Evolutionary conservation across 1,140 invertebrate species (phyloP).

Genomic region (Lineus longissimus): DNA sequence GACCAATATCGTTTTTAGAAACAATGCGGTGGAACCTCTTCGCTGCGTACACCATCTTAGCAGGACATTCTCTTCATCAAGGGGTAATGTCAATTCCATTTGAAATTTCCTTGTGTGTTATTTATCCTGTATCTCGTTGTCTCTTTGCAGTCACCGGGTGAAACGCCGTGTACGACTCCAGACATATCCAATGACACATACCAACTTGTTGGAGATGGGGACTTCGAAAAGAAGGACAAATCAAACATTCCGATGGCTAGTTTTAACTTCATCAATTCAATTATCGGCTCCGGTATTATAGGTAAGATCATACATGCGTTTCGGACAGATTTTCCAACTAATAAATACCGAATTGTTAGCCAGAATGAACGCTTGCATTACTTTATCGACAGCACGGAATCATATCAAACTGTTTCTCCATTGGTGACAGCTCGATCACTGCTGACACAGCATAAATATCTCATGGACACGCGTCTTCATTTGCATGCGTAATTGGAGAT

Average conservation of each 20-base stretch:
- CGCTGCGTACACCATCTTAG: too few relatives aligned
- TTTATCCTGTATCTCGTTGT: not conserved
- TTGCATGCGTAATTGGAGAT: too few relatives aligned
- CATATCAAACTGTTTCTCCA: too few relatives aligned
- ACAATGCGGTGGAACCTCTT: too few relatives aligned
- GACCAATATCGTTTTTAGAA: too few relatives aligned
- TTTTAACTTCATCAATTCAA: slow-evolving; percentile 92
- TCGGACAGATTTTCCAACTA: not conserved
- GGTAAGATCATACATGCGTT: slow-evolving; percentile 57
- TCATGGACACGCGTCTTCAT: too few relatives aligned
- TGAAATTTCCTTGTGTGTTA: too few relatives aligned
- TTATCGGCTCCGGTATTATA: slow-evolving; percentile 84
- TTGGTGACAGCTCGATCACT: too few relatives aligned
- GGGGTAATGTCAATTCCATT: too few relatives aligned
- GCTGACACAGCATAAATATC: too few relatives aligned
- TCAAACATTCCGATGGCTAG: slow-evolving; percentile 72
- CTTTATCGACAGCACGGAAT: too few relatives aligned
- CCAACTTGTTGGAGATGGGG: slow-evolving; percentile 39
- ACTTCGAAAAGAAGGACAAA: slow-evolving; percentile 27
- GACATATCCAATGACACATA: slow-evolving; percentile 31
- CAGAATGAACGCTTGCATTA: not conserved
- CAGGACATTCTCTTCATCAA: too few relatives aligned
- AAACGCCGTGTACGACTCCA: not conserved
- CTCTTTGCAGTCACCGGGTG: not conserved
- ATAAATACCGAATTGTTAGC: not conserved